A percentile compares a stretch with the other conserved stretches of the same genome.
phyloP scores from a whole-genome alignment of 2,888 invertebrate genomes.

The Leptinotarsa rubiginosa region DNA sequence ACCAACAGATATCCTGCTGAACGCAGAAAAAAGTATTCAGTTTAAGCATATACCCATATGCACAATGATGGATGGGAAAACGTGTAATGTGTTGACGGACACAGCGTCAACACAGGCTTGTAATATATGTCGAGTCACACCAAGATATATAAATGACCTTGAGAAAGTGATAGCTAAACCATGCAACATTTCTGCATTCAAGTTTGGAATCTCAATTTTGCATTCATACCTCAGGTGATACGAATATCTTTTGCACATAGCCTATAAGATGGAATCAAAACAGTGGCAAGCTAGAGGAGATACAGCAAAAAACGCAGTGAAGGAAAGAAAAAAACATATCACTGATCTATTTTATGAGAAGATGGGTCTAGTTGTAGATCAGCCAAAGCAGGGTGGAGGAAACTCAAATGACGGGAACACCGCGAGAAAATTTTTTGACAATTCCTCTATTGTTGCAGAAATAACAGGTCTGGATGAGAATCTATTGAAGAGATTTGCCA shows the following conservation, averaged over 20 bases:
- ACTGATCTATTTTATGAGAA: constrained; percentile 39
- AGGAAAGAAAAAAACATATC: constrained; percentile 44
- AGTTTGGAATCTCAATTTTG: constrained; percentile 19
- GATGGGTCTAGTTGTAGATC: constrained; percentile 46
- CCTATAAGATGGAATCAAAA: constrained; percentile 29
- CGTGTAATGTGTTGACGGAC: neutral
- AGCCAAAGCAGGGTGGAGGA: constrained; percentile 44
- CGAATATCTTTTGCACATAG: constrained; percentile 25
- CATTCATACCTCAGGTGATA: neutral
- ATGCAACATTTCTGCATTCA: neutral
- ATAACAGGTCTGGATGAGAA: constrained; percentile 31
- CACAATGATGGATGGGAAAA: neutral
- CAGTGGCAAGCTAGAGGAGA: constrained; percentile 28
- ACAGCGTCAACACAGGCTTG: constrained; percentile 11
- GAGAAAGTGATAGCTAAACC: too few species aligned
- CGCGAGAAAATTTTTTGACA: constrained; percentile 39
- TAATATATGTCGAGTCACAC: constrained; percentile 12
- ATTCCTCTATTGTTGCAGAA: constrained; percentile 24
- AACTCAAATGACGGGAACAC: constrained; percentile 46
- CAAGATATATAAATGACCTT: neutral
- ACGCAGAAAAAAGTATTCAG: neutral
- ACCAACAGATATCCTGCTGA: too few species aligned
- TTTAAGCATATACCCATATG: neutral
- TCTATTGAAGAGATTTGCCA: constrained; percentile 27
- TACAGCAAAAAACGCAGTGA: constrained; percentile 24